Percentiles rank a stretch among this genome's conserved stretches.
Evolutionary conservation across 2,888 invertebrate genomes (phyloP).

Genomic region (Macropis europaea): DNA sequence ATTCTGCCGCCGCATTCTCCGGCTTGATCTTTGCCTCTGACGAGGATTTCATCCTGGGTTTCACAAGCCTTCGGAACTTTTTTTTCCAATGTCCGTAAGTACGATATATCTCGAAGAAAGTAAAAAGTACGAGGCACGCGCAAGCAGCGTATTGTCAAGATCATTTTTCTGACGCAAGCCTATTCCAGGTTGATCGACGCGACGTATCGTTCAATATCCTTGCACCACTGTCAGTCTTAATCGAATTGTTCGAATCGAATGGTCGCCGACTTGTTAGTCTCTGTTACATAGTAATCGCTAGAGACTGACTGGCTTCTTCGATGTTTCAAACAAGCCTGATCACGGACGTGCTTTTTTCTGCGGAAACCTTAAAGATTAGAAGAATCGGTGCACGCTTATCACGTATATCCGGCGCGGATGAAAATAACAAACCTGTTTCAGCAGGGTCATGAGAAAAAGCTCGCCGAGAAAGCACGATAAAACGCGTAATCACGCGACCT

Average conservation of each 20-base stretch:
- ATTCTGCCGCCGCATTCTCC: no score
- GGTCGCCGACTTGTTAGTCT: slow-evolving; percentile 21
- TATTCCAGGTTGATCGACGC: slow-evolving; percentile 7
- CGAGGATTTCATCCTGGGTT: no score
- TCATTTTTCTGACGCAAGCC: no score
- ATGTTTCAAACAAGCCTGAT: not conserved
- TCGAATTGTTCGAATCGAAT: slow-evolving; percentile 28
- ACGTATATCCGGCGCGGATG: slow-evolving; percentile 18
- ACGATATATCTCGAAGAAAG: no score
- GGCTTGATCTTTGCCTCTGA: no score
- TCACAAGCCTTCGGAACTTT: no score
- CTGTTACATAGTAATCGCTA: slow-evolving; percentile 4
- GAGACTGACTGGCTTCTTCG: not conserved
- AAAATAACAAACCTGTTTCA: slow-evolving; percentile 21
- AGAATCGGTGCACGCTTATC: not conserved
- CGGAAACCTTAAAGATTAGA: no score
- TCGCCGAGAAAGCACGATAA: slow-evolving; percentile 31
- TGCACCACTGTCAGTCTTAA: slow-evolving; percentile 16
- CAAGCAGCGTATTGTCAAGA: no score
- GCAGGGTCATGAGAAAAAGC: not conserved
- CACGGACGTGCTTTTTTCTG: not conserved
- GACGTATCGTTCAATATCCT: not conserved
- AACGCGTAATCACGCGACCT: slow-evolving; percentile 30
- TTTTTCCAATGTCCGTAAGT: no score
- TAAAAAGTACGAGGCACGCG: no score